Evolutionary conservation across 2,113 vertebrate genomes (phyloP), one percentile per base, ranked within the genome.

Genomic region (Melanocharis versteri): DNA sequence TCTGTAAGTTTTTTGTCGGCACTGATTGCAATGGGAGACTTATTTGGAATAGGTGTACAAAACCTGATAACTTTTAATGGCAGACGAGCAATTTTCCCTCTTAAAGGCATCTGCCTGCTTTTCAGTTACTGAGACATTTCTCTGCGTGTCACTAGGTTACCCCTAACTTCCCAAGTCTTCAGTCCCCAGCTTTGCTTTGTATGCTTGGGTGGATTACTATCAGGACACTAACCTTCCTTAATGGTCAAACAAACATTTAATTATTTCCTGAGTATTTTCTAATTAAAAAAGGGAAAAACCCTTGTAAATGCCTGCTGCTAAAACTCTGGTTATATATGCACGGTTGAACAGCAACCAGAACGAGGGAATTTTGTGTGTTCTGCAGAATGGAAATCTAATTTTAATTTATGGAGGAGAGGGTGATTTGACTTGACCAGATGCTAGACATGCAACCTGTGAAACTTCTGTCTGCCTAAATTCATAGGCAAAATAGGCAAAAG

Each of bases 391-490:
- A 96, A 91, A 91, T 78, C 60, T 62, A 61, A 92, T 95, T 95
- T 96, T 83, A 93, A 90, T 88, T 96, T 96, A 91, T 91, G 87
- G 93, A 93, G 35, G 71, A 92, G 73, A 92, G 88, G 54, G 91
- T 91, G 88, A 90, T 94, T 96, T 96, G 88, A 88, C 76, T 95
- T 95, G 92, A 96, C 92, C 90, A 95, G 88, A 88, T 91, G 90
- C 90, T 93, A 94, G 92, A 94, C 92, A 75, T 95, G 90, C 90
- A 95, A 93, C 94, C 94, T 94, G 90, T 96, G 90, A 96, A 95
- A 92, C 80, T 92, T 85, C 82, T 93, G 71, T 93, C 93, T 96
- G 87, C 90, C 72, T 93, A 93, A 93, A 88, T 94, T 95, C 88
- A 53, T 93, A 96, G 71, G 88, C 89, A 95, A 93, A 97, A 93